These are phyloP conservation scores for Falco biarmicus DNA, from an alignment of 2,797 vertebrate genomes.

Conservation along the genomic window DNA sequence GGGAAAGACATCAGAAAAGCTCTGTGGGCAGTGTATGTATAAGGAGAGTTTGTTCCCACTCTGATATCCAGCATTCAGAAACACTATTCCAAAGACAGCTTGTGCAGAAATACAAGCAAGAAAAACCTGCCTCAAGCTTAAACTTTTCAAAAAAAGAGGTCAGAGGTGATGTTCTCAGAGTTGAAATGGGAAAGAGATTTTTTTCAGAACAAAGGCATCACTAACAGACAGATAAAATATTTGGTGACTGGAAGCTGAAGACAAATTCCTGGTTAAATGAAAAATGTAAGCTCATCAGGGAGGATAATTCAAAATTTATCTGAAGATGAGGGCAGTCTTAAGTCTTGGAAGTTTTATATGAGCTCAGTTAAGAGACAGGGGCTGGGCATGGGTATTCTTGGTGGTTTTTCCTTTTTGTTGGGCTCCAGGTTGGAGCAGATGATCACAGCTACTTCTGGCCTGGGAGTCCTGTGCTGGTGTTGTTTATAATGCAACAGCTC, in stretches of 20 bases:
- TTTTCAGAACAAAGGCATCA: neutral
- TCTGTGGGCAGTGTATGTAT: neutral
- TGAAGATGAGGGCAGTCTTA: neutral
- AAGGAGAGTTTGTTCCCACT: slow-evolving; percentile 28
- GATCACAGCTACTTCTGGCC: neutral
- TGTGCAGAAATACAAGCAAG: slow-evolving; percentile 5
- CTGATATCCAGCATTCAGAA: slow-evolving; percentile 26
- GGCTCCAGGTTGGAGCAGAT: neutral
- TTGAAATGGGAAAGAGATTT: neutral
- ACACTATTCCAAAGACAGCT: neutral
- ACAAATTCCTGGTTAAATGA: neutral
- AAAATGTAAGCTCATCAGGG: neutral
- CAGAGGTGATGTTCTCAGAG: neutral
- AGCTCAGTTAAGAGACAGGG: neutral
- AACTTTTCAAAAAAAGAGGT: neutral
- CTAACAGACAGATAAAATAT: neutral
- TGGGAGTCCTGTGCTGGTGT: neutral
- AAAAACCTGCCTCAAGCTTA: neutral
- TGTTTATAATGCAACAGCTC: neutral
- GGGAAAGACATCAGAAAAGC: neutral
- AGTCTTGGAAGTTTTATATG: neutral
- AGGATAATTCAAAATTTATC: neutral
- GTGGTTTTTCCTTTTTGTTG: neutral
- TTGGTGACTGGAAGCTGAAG: neutral
- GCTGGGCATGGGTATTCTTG: neutral